phyloP scores from a whole-genome alignment of 2,888 invertebrate species.

The Macrosiphum euphorbiae region DNA sequence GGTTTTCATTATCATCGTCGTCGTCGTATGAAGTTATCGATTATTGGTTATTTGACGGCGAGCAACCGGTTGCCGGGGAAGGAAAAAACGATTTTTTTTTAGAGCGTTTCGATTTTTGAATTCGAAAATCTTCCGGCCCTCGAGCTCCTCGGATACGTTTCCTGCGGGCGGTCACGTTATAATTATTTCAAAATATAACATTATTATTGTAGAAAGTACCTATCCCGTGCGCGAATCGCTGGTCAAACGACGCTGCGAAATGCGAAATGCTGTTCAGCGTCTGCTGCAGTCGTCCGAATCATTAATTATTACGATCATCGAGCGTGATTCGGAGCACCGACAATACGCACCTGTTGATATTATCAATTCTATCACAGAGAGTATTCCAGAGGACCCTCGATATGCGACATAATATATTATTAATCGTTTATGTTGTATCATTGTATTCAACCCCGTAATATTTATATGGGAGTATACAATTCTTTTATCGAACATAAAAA shows the following conservation, averaged over 20 bases:
- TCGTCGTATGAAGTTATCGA: background rate
- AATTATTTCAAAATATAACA: background rate
- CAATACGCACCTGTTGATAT: background rate
- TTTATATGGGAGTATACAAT: no score
- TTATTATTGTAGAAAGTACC: background rate
- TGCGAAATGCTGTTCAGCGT: background rate
- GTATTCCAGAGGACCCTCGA: background rate
- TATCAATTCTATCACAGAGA: background rate
- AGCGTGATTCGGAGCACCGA: background rate
- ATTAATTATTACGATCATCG: background rate
- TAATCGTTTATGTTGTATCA: background rate
- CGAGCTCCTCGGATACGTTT: background rate
- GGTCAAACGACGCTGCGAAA: background rate
- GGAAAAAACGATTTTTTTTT: background rate
- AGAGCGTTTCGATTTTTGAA: background rate
- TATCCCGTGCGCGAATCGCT: background rate
- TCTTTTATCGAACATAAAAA: no score
- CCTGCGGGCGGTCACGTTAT: background rate
- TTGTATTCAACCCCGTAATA: no score
- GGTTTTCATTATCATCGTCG: conserved; percentile 9
- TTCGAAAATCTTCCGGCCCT: background rate
- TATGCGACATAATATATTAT: background rate
- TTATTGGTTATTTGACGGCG: background rate
- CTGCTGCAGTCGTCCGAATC: background rate
- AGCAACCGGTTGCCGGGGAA: conserved; percentile 9